phyloP scores from a whole-genome alignment of 2,797 vertebrate genomes.

The Sebastes taczanowskii region DNA sequence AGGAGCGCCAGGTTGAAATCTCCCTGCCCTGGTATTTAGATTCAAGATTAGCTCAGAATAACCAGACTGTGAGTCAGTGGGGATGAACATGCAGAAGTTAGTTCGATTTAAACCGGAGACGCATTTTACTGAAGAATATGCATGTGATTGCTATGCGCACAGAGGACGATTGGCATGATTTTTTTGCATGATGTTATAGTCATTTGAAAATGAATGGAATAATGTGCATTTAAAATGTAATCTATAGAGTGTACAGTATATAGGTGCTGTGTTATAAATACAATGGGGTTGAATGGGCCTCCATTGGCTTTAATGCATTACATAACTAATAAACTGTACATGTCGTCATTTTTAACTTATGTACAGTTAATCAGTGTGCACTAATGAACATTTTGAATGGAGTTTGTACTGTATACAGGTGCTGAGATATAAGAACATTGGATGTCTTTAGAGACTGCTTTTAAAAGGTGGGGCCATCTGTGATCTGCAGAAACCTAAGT shows the following conservation, averaged over 20 bases:
- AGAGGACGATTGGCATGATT: not conserved
- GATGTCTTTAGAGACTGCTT: not conserved
- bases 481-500: no score
- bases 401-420: not conserved
- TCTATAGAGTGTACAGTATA: not conserved
- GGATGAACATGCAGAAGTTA: not conserved
- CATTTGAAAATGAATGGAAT: not conserved
- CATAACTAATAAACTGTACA: not conserved
- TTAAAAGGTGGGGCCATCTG: not conserved
- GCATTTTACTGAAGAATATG: conserved; percentile 10
- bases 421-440: not conserved
- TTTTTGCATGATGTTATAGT: not conserved
- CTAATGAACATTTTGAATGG: not conserved
- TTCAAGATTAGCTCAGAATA: conserved; percentile 48
- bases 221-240: not conserved
- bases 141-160: not conserved
- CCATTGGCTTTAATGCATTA: not conserved
- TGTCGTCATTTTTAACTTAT: not conserved
- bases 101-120: conserved; percentile 15
- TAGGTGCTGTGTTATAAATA: not conserved
- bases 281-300: not conserved
- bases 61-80: conserved; percentile 20
- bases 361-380: not conserved
- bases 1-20: conserved; percentile 51
- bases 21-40: conserved; percentile 42